phyloP scores from a whole-genome alignment of 2,113 vertebrate genomes.

The Actenoides hombroni region DNA sequence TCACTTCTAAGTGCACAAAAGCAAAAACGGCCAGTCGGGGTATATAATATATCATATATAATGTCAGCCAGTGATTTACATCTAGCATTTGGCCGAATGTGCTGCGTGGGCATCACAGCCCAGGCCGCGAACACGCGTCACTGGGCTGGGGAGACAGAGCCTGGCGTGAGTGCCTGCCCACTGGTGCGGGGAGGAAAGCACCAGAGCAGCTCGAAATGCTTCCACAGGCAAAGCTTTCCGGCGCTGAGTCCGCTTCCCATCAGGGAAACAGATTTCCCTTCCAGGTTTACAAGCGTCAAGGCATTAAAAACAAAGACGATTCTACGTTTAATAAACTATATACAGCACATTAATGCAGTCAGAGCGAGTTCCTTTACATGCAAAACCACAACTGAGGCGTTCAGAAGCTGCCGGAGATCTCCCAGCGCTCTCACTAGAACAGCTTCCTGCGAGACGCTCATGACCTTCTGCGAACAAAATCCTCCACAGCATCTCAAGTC shows the following conservation, averaged over 20 bases:
- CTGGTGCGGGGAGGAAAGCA: not conserved
- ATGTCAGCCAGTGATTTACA: not conserved
- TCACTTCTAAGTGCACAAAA: not conserved
- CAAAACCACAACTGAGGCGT: accelerated
- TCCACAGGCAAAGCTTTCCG: not conserved
- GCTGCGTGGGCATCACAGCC: not conserved
- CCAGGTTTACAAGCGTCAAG: not conserved
- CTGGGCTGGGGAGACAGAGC: not conserved
- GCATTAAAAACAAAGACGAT: not conserved
- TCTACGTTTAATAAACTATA: not conserved
- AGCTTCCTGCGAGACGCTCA: not conserved
- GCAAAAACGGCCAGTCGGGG: not conserved
- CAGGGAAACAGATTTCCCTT: not conserved
- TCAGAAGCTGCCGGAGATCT: not conserved
- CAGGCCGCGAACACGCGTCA: accelerated
- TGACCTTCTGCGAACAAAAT: not conserved
- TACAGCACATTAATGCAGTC: accelerated
- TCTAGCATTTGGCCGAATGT: not conserved
- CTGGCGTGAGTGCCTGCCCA: not conserved
- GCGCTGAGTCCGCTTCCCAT: accelerated
- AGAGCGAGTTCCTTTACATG: not conserved
- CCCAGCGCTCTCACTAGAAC: not conserved
- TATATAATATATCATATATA: not conserved
- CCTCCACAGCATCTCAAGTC: not conserved
- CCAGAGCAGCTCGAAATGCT: accelerated